Percentiles rank a stretch among this genome's conserved stretches.
Conservation (phyloP, 2,797 vertebrate genomes). For the Sciurus vulgaris region DNA sequence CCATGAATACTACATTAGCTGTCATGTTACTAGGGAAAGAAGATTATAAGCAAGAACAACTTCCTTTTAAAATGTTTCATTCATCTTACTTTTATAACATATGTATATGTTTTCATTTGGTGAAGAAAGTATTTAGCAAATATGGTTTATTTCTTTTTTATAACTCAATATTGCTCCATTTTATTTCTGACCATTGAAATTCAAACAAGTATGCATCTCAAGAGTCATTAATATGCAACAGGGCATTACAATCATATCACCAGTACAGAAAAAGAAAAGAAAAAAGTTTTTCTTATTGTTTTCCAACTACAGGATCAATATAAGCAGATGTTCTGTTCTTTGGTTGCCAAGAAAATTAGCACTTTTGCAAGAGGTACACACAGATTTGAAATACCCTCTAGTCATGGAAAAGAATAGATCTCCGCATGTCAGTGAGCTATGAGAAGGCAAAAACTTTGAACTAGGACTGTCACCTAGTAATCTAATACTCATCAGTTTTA, state of each 20-base stretch:
- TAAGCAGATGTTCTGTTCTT: constrained; percentile 82
- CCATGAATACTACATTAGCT: constrained; percentile 72
- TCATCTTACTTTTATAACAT: constrained; percentile 63
- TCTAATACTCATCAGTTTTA: neutral
- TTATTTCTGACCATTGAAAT: constrained; percentile 51
- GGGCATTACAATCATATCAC: constrained; percentile 50
- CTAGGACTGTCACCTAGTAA: neutral
- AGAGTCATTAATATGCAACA: neutral
- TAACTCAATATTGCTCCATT: constrained; percentile 30
- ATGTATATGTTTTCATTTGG: constrained; percentile 32
- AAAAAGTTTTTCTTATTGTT: constrained; percentile 54
- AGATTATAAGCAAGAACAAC: constrained; percentile 59
- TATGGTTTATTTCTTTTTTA: constrained; percentile 64
- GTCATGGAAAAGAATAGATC: constrained; percentile 75
- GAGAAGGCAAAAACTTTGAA: constrained; percentile 33
- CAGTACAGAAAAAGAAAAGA: constrained; percentile 41
- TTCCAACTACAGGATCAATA: constrained; percentile 69
- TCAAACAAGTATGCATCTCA: neutral
- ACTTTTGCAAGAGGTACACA: constrained; percentile 70
- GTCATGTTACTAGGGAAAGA: neutral
- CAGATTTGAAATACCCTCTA: constrained; percentile 69
- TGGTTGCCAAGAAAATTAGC: constrained; percentile 80
- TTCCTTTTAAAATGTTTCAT: constrained; percentile 33
- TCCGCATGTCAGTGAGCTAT: constrained; percentile 44
- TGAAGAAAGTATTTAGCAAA: constrained; percentile 70